Evolutionary conservation across 2,797 vertebrate species (phyloP).

Genomic region (Prionace glauca): DNA sequence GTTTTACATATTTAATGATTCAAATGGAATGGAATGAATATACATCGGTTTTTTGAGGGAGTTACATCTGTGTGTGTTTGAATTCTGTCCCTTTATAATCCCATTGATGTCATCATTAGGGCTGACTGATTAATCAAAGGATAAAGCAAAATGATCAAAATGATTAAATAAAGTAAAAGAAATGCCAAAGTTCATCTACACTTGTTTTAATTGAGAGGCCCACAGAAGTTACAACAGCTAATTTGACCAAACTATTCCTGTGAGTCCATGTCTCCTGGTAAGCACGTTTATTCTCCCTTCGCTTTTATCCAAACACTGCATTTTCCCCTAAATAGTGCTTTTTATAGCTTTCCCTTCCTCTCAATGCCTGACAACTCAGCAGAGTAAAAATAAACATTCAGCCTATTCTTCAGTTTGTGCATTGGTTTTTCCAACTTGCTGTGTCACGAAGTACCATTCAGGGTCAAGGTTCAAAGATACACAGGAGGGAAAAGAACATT

Average conservation of each 20-base stretch:
- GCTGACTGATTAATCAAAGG: background rate
- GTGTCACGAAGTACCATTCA: background rate
- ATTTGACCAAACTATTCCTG: background rate
- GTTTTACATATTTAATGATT: background rate
- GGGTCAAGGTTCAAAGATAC: background rate
- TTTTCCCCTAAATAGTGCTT: background rate
- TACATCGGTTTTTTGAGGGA: background rate
- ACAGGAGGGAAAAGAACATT: background rate
- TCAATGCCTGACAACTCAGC: background rate
- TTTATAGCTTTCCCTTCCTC: background rate
- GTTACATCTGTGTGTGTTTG: background rate
- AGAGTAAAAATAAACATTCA: background rate
- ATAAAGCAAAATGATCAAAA: background rate
- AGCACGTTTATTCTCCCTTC: background rate
- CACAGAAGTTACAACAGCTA: background rate
- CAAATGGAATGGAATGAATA: background rate
- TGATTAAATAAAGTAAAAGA: background rate
- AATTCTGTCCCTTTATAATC: background rate
- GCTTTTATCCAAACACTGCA: background rate
- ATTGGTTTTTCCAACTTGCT: background rate
- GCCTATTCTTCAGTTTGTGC: background rate
- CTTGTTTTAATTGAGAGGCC: background rate
- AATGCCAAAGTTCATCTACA: background rate
- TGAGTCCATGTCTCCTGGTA: background rate
- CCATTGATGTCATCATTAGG: background rate